Percentiles rank a stretch among this genome's conserved stretches.
Conservation (phyloP, 2,797 vertebrate genomes). For the Hippoglossus hippoglossus region DNA sequence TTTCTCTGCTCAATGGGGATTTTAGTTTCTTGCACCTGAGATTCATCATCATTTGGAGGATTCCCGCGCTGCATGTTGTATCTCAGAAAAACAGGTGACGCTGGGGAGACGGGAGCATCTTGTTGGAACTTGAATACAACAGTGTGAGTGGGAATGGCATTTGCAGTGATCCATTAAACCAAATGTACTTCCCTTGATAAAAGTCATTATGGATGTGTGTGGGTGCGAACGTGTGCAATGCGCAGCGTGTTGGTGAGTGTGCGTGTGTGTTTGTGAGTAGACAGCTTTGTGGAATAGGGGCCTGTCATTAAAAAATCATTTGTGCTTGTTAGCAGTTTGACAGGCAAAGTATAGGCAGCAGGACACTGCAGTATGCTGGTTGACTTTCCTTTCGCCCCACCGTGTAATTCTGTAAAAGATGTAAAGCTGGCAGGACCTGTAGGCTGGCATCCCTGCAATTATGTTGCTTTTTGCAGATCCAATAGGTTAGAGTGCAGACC, state of each 20-base stretch:
- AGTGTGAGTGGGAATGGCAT: conserved; percentile 57
- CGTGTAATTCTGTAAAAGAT: conserved; percentile 68
- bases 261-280: conserved; percentile 49
- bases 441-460: conserved; percentile 70
- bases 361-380: conserved; percentile 75
- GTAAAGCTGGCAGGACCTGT: conserved; percentile 68
- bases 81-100: conserved; percentile 47
- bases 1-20: conserved; percentile 22
- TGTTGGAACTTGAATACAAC: conserved; percentile 52
- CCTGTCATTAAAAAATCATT: conserved; percentile 83
- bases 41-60: conserved; percentile 45
- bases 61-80: conserved; percentile 20
- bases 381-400: conserved; percentile 72
- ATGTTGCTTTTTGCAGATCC: conserved; percentile 63
- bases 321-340: conserved; percentile 82
- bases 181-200: conserved; percentile 75
- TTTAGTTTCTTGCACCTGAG: conserved; percentile 33
- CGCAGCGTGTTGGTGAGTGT: conserved; percentile 1
- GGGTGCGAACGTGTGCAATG: conserved; percentile 32
- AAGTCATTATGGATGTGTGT: conserved; percentile 69
- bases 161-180: conserved; percentile 73
- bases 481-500: conserved; percentile 62
- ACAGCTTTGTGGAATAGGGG: conserved; percentile 73
- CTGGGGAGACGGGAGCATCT: conserved; percentile 42
- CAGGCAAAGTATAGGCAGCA: conserved; percentile 77